Percentiles rank a stretch among this genome's conserved stretches.
phyloP scores from a whole-genome alignment of 2,888 invertebrate genomes.

The Euplexia lucipara region DNA sequence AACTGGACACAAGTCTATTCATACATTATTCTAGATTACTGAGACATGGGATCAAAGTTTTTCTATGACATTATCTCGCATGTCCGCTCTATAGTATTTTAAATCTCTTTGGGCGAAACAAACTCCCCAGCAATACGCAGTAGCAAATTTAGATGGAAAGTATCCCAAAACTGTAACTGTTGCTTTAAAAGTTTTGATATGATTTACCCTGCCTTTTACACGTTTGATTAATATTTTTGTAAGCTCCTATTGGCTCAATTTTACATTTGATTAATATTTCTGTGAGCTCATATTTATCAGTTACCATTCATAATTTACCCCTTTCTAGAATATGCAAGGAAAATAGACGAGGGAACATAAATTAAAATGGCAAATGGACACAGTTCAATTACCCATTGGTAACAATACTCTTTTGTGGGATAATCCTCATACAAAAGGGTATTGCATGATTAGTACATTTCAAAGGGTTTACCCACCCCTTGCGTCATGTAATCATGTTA shows the following conservation, averaged over 20 bases:
- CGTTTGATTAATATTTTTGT: constrained; percentile 24
- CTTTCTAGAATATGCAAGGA: constrained; percentile 5
- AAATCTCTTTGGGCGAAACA: too few species aligned
- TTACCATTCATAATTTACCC: constrained; percentile 22
- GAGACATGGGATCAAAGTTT: too few species aligned
- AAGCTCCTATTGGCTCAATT: constrained; percentile 1
- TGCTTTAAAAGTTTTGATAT: background rate
- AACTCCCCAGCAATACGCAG: too few species aligned
- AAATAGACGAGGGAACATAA: constrained; percentile 35
- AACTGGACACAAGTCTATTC: too few species aligned
- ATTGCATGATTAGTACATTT: constrained; percentile 82
- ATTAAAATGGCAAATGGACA: constrained; percentile 67
- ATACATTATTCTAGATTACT: too few species aligned
- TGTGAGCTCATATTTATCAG: constrained; percentile 11
- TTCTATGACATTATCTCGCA: too few species aligned
- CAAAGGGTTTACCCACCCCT: constrained; percentile 77
- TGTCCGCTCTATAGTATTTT: too few species aligned
- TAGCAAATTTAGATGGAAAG: too few species aligned
- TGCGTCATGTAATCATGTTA: constrained; percentile 44
- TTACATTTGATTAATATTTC: constrained; percentile 23
- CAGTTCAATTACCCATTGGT: constrained; percentile 69
- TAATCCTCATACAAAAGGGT: constrained; percentile 78
- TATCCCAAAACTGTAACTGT: background rate
- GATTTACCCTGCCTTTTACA: background rate
- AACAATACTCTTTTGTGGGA: constrained; percentile 72